These are phyloP conservation scores for Torymus tubicola DNA, from an alignment of 2,888 invertebrate genomes.

Conservation along the genomic window DNA sequence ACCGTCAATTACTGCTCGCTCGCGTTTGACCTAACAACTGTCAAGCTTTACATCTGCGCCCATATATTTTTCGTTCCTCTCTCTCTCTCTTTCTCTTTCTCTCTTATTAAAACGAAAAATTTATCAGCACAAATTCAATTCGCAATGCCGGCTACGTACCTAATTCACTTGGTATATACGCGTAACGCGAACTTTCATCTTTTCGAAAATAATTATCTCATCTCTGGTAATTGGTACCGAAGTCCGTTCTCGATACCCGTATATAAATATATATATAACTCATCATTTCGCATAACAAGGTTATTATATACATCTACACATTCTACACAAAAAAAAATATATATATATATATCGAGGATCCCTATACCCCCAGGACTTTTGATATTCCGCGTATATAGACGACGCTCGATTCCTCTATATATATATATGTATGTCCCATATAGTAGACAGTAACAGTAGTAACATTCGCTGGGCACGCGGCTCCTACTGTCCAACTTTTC, in stretches of 20 bases:
- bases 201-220: conserved; percentile 6
- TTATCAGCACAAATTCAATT: no score
- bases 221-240: not conserved
- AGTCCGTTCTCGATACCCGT: not conserved
- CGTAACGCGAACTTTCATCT: no score
- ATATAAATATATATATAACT: not conserved
- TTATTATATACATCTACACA: not conserved
- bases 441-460: not conserved
- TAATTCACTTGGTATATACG: no score
- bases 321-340: not conserved
- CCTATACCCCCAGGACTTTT: not conserved
- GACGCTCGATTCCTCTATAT: not conserved
- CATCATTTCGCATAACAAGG: conserved; percentile 30
- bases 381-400: not conserved
- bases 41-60: no score
- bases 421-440: no score
- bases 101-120: no score
- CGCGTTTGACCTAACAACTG: no score
- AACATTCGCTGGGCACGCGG: conserved; percentile 50
- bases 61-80: no score
- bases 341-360: not conserved
- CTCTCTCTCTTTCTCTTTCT: no score
- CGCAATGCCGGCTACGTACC: no score
- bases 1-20: no score
- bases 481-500: conserved; percentile 73